Evolutionary conservation across 2,113 vertebrate genomes (phyloP), one percentile per base, ranked within the genome.

Genomic region (Microcebus jonahi): DNA sequence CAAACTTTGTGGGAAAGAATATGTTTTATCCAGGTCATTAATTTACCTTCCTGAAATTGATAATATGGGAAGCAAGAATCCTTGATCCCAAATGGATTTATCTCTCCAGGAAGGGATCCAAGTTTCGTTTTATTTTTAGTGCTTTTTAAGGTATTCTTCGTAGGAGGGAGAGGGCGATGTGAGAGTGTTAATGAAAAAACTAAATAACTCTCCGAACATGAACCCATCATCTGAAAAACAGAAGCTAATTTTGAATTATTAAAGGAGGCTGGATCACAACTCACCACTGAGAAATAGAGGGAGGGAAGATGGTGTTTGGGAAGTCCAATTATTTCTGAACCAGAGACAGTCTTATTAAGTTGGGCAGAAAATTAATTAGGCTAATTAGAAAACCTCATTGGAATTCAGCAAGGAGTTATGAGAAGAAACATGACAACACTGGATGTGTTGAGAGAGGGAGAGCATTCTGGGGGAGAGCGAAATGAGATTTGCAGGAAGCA

Each of bases 291-390:
- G 98, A 96, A 98, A 96, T 92, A 48, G 94, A 95, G 94, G 97
- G 98, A 98, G 97, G 97, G 94, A 96, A 97, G 98, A 98, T 97
- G 98, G 98, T 98, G 98, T 98, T 98, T 97, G 98, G 98, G 94
- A 98, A 98, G 98, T 97, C 98, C 97, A 98, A 99, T 99, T 99
- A 99, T 99, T 99, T 98, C 98, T 99, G 96, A 98, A 96, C 97
- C 95, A 98, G 97, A 98, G 98, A 99, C 99, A 99, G 98, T 96
- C 98, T 99, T 99, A 99, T 99, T 99, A 99, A 98, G 98, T 98
- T 98, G 98, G 98, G 98, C 98, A 98, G 98, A 98, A 99, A 99
- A 99, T 99, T 99, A 99, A 99, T 99, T 99, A 98, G 98, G 98
- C 98, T 98, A 98, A 99, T 99, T 99, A 99, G 98, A 98, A 98